phyloP scores from a whole-genome alignment of 2,797 vertebrate species.

The Taeniopygia guttata region DNA sequence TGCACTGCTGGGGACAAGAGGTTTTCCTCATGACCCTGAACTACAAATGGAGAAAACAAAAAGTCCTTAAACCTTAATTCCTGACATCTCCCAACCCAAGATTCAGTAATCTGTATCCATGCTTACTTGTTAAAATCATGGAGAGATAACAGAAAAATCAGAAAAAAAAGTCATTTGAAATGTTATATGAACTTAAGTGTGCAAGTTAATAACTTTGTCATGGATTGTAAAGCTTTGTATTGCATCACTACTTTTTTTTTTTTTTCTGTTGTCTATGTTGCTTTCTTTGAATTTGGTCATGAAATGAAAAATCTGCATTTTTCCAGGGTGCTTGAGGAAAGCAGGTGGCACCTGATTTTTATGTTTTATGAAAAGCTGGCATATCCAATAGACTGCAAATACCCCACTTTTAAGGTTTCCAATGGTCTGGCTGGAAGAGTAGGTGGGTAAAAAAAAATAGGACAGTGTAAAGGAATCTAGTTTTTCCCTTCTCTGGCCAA shows the following conservation, averaged over 20 bases:
- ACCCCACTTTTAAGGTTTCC: neutral
- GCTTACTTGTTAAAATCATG: neutral
- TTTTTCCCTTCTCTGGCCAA: neutral
- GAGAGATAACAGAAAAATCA: neutral
- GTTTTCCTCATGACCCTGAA: neutral
- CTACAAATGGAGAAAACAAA: neutral
- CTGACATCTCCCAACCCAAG: neutral
- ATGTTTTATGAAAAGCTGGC: neutral
- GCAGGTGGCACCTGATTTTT: neutral
- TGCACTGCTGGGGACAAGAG: neutral
- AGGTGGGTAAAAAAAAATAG: neutral
- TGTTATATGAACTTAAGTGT: neutral
- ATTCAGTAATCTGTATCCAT: neutral
- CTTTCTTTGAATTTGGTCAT: neutral
- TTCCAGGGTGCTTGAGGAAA: neutral
- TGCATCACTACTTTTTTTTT: neutral
- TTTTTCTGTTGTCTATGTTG: neutral
- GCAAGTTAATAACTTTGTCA: neutral
- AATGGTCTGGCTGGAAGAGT: neutral
- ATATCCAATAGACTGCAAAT: neutral
- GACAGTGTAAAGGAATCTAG: neutral
- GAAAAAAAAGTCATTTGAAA: neutral
- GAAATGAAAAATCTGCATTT: neutral
- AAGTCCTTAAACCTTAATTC: neutral
- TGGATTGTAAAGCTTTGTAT: neutral